Conservation (phyloP, 2,888 invertebrate genomes). For the Unio pictorum region DNA sequence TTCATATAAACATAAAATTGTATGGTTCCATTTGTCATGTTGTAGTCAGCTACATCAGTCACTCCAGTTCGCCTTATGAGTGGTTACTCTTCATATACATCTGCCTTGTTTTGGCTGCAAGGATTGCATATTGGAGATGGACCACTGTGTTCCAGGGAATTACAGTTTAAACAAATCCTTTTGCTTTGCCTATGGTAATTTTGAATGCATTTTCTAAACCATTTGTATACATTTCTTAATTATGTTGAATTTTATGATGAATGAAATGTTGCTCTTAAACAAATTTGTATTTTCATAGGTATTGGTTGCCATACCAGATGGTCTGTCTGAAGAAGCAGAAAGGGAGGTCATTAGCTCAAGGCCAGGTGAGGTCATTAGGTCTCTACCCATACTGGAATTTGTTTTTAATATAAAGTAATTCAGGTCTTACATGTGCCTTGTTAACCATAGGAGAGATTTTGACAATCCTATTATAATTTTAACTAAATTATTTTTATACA, state of each 20-base stretch:
- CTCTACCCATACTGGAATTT: neutral
- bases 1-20: too few relatives aligned
- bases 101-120: too few relatives aligned
- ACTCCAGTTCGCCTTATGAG: too few relatives aligned
- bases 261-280: too few relatives aligned
- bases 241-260: too few relatives aligned
- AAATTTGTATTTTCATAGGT: constrained; percentile 27
- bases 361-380: constrained; percentile 39
- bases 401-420: neutral
- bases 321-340: constrained; percentile 49
- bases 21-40: too few relatives aligned
- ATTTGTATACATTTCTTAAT: neutral
- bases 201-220: neutral
- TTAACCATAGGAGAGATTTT: neutral
- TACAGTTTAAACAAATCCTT: neutral
- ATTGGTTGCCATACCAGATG: constrained; percentile 36
- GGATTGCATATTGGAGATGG: too few relatives aligned
- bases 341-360: constrained; percentile 43
- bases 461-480: neutral
- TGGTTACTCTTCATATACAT: too few relatives aligned
- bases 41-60: too few relatives aligned
- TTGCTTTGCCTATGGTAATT: neutral
- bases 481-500: neutral
- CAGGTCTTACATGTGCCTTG: too few relatives aligned
- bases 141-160: too few relatives aligned